Evolutionary conservation across 2,113 vertebrate genomes (phyloP), one percentile per base, ranked within the genome.

Genomic region (Grammomys dolichurus): DNA sequence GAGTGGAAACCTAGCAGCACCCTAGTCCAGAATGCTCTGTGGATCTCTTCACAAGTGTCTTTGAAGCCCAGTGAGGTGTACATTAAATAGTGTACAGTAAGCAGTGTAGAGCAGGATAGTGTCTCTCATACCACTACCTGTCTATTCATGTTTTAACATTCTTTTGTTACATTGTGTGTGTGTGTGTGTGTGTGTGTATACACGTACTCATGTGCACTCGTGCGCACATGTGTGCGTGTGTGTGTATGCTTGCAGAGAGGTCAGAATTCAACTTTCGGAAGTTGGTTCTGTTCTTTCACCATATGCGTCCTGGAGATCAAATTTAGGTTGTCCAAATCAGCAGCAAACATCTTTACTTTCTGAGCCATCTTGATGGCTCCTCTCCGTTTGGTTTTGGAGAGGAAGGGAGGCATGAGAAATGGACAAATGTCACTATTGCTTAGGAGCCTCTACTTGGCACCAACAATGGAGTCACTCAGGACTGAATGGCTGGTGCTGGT

Each of bases 21-120:
- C 2, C 1, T 4, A 14, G 17, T 63, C 24, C 0, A 8, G 0
- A 1, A 4, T 5, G 5, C 26, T 16, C 24, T 92, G 4, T 0
- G 22, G 11, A 90, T 70, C 36, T 22, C 14, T 24, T 13, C 56
- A 24, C 6, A 60, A 33, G 1, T 1, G 40, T 67, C 56, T 16
- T 46, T 22, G n/a, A 90, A 63, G 46, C 40, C 75, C n/a, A 0
- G 10, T 20, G 31, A 65, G 31, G 6, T 33, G 67, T 67, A 5
- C 11, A 12, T 67, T 67, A 69, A 19, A 19, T 17, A 58, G 6
- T 33, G 67, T 67, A 2, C 11, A 12, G 31, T 13, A 33, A 69
- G 67, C 67, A 16, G 0, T 0, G 19, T 51, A 4, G 77, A 28
- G 85, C 1, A n/a, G 78, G 80, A 13, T 36, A 20, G n/a, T 33